A percentile compares a stretch with the other conserved stretches of the same genome.
Conservation (phyloP, 1,140 invertebrate genomes). For the Caenorhabditis briggsae region DNA sequence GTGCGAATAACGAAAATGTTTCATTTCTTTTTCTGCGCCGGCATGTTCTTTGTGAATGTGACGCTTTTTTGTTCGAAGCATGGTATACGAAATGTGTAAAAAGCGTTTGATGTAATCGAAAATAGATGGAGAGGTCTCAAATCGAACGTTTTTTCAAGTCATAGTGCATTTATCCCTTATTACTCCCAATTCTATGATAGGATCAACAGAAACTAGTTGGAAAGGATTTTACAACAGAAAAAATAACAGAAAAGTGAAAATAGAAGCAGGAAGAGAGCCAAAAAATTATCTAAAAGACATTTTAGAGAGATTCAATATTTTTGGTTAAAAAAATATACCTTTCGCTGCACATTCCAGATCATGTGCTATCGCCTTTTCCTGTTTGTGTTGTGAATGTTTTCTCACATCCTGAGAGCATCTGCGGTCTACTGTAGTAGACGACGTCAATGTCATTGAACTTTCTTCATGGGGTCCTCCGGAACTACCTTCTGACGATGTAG, state of each 20-base stretch:
- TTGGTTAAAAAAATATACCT: slow-evolving; percentile 20
- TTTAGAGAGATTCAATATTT: not conserved
- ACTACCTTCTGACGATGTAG: slow-evolving; percentile 31
- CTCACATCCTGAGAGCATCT: slow-evolving; percentile 39
- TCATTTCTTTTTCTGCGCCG: not conserved
- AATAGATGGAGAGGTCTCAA: no score
- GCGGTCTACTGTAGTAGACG: slow-evolving; percentile 3
- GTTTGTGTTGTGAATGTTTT: slow-evolving; percentile 45
- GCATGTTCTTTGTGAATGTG: slow-evolving; percentile 27
- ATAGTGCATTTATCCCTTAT: not conserved
- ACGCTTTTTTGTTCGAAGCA: not conserved
- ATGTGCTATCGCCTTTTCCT: slow-evolving; percentile 57
- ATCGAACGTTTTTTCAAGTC: no score
- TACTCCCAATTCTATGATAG: slow-evolving; percentile 1
- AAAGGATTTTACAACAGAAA: not conserved
- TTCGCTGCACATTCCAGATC: slow-evolving; percentile 49
- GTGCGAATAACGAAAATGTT: slow-evolving; percentile 10
- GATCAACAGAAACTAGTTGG: slow-evolving; percentile 16
- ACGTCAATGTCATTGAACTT: slow-evolving; percentile 7
- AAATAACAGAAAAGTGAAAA: not conserved
- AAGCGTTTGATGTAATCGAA: no score
- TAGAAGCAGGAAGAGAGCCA: no score
- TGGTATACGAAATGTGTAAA: not conserved
- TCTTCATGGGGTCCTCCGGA: slow-evolving; percentile 1
- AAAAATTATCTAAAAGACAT: no score